A percentile compares a stretch with the other conserved stretches of the same genome.
Evolutionary conservation across 2,797 vertebrate genomes (phyloP).

Genomic region (Tarsius wallacei): DNA sequence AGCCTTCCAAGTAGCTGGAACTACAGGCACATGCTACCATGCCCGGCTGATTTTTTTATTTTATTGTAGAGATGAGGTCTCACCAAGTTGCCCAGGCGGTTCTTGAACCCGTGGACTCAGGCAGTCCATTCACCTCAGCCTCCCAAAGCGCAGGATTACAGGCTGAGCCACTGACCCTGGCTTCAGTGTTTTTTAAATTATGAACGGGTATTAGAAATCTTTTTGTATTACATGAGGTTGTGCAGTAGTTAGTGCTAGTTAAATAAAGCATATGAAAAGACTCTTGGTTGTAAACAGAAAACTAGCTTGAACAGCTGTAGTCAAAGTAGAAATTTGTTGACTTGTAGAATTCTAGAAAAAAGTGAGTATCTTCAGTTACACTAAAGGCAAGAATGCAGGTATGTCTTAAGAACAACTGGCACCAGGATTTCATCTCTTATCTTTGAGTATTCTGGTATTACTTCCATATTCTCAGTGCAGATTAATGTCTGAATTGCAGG

Average conservation of each 20-base stretch:
- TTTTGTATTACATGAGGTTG: background rate
- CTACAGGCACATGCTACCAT: no score
- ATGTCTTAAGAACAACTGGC: background rate
- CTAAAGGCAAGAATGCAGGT: constrained; percentile 4
- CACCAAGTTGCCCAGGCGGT: no score
- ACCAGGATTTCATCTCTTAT: background rate
- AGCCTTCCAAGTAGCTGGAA: no score
- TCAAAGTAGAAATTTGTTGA: background rate
- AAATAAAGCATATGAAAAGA: background rate
- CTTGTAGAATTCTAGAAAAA: constrained; percentile 37
- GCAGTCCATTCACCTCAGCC: no score
- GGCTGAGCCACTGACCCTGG: no score
- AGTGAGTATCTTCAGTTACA: background rate
- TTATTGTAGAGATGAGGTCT: no score
- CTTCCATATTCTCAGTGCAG: background rate
- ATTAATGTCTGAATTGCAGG: background rate
- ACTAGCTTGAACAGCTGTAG: background rate
- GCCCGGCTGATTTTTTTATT: no score
- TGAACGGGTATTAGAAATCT: background rate
- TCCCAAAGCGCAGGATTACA: no score
- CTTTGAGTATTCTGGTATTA: background rate
- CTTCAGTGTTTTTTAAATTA: background rate
- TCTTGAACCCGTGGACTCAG: no score
- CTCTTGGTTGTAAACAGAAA: background rate
- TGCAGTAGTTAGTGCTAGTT: background rate